Conservation (phyloP, 2,113 vertebrate species). For the Lepus timidus region DNA sequence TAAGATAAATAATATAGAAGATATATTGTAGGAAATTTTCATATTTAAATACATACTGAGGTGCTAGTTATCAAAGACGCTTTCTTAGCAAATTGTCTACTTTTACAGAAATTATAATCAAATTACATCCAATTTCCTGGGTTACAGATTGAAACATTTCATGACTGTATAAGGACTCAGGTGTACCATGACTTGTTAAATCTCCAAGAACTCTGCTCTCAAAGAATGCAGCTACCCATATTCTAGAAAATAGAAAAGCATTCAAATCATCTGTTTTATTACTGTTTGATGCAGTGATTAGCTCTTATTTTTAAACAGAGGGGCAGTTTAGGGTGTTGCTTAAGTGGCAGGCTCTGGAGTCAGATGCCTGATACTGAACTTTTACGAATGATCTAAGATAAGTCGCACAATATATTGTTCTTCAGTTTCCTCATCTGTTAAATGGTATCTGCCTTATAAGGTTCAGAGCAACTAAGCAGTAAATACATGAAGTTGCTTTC, state of each 20-base stretch:
- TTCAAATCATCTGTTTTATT: constrained; percentile 59
- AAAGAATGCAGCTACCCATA: not conserved
- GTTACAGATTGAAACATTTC: constrained; percentile 61
- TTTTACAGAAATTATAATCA: constrained; percentile 57
- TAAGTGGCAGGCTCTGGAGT: not conserved
- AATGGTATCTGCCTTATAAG: not conserved
- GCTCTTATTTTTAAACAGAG: constrained; percentile 53
- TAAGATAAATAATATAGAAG: constrained; percentile 37
- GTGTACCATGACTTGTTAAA: not conserved
- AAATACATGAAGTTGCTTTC: not conserved
- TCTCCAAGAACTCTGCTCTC: constrained; percentile 22
- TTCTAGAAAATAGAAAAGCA: constrained; percentile 42
- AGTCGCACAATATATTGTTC: not conserved
- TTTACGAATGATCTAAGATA: not conserved
- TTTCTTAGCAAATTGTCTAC: constrained; percentile 47
- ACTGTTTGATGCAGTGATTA: not conserved
- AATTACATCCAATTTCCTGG: not conserved
- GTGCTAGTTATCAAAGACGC: constrained; percentile 27
- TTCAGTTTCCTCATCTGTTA: constrained; percentile 12
- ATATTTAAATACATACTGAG: not conserved
- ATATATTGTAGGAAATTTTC: not conserved
- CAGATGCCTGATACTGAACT: not conserved
- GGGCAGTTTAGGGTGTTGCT: not conserved
- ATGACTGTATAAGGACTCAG: not conserved
- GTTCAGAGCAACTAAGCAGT: not conserved